phyloP scores from a whole-genome alignment of 2,888 invertebrate genomes.

The Dysmachus trigonus region DNA sequence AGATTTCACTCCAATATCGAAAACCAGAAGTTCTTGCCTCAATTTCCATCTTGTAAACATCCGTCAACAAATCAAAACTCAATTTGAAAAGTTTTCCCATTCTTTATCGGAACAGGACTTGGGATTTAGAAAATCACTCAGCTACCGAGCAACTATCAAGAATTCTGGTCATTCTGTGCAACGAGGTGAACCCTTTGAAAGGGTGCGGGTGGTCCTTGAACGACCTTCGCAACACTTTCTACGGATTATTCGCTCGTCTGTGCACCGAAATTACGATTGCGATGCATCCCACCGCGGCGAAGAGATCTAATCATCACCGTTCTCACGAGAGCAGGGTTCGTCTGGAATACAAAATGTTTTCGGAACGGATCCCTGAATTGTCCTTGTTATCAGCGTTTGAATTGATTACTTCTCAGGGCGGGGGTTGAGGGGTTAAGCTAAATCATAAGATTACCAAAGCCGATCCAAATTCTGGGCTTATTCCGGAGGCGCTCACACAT shows the following conservation, averaged over 20 bases:
- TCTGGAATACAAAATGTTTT: not conserved
- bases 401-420: not conserved
- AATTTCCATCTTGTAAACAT: not conserved
- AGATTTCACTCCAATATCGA: not conserved
- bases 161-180: not conserved
- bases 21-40: not conserved
- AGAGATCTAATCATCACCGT: not conserved
- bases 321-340: not conserved
- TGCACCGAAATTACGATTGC: not conserved
- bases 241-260: not conserved
- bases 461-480: not conserved
- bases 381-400: not conserved
- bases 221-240: not conserved
- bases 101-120: not conserved
- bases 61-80: not conserved
- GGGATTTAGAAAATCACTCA: not conserved
- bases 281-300: not conserved
- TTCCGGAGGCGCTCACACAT: not conserved
- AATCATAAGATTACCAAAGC: not conserved
- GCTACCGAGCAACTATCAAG: not conserved
- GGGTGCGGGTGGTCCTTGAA: not conserved
- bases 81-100: not conserved
- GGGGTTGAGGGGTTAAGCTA: not conserved
- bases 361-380: not conserved
- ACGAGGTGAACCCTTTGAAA: not conserved